Conservation (phyloP, 2,888 invertebrate genomes). For the Gymnocheta viridis region DNA sequence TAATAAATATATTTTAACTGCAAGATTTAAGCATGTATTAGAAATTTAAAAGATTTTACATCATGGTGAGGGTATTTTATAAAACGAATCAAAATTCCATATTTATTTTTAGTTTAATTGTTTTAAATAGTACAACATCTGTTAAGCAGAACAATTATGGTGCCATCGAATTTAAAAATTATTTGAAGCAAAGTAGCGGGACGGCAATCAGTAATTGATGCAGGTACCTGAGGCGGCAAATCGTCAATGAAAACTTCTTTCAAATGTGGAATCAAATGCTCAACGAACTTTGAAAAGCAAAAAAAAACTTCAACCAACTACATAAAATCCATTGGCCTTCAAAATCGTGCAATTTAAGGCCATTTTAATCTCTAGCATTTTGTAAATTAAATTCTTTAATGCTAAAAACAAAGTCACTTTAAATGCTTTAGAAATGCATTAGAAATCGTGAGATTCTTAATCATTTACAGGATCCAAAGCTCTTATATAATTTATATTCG, state of each 20-base stretch:
- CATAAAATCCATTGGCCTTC: slow-evolving; percentile 15
- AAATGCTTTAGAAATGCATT: background rate
- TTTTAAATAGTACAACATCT: background rate
- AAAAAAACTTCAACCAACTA: no score
- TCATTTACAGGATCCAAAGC: slow-evolving; percentile 17
- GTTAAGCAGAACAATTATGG: background rate
- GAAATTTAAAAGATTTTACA: background rate
- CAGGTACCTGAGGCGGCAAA: no score
- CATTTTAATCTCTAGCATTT: background rate
- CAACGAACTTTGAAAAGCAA: no score
- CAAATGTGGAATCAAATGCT: no score
- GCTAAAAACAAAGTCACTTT: slow-evolving; percentile 14
- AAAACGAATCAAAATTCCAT: no score
- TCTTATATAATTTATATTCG: slow-evolving; percentile 6
- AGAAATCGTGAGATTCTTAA: slow-evolving; percentile 44
- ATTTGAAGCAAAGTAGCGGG: background rate
- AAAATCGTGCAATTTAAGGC: slow-evolving; percentile 21
- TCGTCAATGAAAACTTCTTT: no score
- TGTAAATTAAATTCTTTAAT: slow-evolving; percentile 7
- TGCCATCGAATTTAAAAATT: background rate
- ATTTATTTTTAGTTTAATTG: background rate
- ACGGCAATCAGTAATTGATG: no score
- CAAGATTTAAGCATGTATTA: background rate
- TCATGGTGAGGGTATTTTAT: no score
- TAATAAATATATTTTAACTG: background rate